A percentile compares a stretch with the other conserved stretches of the same genome.
phyloP scores from a whole-genome alignment of 1,140 invertebrate genomes.

The Drosophila navojoa region DNA sequence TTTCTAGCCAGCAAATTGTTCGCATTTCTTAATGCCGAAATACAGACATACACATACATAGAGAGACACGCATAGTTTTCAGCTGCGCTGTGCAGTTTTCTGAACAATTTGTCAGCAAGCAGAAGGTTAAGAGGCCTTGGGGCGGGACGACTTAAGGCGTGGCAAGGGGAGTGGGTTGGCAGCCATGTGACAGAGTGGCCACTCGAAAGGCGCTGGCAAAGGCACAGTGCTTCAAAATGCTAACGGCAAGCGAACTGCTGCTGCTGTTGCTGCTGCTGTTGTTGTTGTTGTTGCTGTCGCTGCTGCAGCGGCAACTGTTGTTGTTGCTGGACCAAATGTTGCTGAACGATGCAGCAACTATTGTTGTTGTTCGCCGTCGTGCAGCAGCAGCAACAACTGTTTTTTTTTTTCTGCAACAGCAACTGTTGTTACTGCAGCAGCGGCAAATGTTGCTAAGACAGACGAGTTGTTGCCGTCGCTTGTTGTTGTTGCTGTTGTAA shows the following conservation, averaged over 20 bases:
- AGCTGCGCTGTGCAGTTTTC: slow-evolving; percentile 32
- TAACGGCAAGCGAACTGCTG: slow-evolving; percentile 5
- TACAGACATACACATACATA: not conserved
- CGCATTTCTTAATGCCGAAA: slow-evolving; percentile 27
- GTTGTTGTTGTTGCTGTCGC: slow-evolving; percentile 5
- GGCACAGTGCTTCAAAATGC: slow-evolving; percentile 12
- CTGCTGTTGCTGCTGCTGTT: slow-evolving; percentile 6
- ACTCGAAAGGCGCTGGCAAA: slow-evolving; percentile 60
- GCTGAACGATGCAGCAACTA: not conserved
- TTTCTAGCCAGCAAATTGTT: slow-evolving; percentile 25
- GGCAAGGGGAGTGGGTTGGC: not conserved
- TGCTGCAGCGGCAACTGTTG: not conserved
- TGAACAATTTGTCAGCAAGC: slow-evolving; percentile 45
- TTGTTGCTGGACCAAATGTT: not conserved
- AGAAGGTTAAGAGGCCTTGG: slow-evolving; percentile 19
- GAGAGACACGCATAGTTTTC: slow-evolving; percentile 10
- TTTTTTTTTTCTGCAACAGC: too few relatives aligned
- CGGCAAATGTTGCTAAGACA: too few relatives aligned
- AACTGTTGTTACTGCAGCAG: too few relatives aligned
- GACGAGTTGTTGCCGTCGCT: too few relatives aligned
- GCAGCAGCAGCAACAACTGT: too few relatives aligned
- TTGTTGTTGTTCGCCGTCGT: not conserved
- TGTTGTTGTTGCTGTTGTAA: too few relatives aligned
- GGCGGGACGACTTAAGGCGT: not conserved
- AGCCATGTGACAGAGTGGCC: slow-evolving; percentile 62